Conservation (phyloP, 2,797 vertebrate genomes). For the Bradypodion pumilum region DNA sequence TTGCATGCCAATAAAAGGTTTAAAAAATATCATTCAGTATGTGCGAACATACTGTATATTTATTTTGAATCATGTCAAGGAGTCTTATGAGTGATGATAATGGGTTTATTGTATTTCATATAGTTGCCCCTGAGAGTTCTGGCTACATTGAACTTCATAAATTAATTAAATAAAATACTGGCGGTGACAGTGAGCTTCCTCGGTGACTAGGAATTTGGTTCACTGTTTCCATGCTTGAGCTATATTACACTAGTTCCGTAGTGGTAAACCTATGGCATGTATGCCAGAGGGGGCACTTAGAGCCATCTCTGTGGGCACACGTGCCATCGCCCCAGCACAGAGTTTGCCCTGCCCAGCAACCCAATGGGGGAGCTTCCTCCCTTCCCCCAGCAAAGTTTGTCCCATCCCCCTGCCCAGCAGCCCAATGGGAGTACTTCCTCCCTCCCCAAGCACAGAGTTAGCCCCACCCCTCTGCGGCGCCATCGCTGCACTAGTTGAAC, state of each 20-base stretch:
- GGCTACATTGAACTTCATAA: not conserved
- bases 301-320: too few species aligned
- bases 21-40: slow-evolving; percentile 13
- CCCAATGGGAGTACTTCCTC: too few species aligned
- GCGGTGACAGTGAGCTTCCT: not conserved
- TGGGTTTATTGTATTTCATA: not conserved
- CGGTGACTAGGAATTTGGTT: not conserved
- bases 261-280: too few species aligned
- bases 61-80: not conserved
- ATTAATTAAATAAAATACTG: not conserved
- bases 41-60: not conserved
- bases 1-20: not conserved
- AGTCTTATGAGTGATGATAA: not conserved
- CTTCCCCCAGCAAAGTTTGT: too few species aligned
- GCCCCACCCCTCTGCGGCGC: too few species aligned
- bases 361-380: too few species aligned
- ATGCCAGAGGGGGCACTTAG: too few species aligned
- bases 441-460: too few species aligned
- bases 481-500: too few species aligned
- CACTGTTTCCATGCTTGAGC: not conserved
- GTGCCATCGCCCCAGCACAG: too few species aligned
- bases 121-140: not conserved
- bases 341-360: too few species aligned
- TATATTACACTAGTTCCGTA: not conserved
- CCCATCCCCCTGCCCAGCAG: too few species aligned